These are phyloP conservation scores for Sphinx pinastri DNA, from an alignment of 2,888 invertebrate species.

Conservation along the genomic window DNA sequence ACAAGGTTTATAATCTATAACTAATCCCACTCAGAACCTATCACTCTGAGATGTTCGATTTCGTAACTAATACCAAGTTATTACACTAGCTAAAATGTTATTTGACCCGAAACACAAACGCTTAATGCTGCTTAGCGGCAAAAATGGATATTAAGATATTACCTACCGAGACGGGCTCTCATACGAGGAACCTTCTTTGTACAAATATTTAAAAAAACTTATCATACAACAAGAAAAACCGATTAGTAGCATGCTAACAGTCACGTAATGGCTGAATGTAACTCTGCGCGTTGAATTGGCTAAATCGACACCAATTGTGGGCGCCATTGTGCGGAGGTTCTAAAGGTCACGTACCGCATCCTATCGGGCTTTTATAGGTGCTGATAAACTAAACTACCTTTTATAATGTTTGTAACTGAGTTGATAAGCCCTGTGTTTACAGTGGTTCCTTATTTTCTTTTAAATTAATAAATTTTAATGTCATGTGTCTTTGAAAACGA, in stretches of 20 bases:
- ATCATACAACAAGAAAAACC: too few species aligned
- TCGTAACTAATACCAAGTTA: too few species aligned
- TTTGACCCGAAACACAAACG: too few species aligned
- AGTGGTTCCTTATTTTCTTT: background rate
- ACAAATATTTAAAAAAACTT: too few species aligned
- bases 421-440: background rate
- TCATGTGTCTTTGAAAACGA: too few species aligned
- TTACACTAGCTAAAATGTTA: too few species aligned
- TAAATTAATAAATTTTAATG: too few species aligned
- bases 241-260: background rate
- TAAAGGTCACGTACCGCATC: background rate
- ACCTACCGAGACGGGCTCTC: too few species aligned
- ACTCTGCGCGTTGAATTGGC: slow-evolving; percentile 26
- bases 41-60: too few species aligned
- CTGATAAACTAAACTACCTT: background rate
- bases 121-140: too few species aligned
- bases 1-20: background rate
- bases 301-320: slow-evolving; percentile 24
- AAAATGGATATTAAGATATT: too few species aligned
- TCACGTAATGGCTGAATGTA: background rate
- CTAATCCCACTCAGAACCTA: background rate
- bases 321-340: background rate
- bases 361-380: background rate
- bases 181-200: too few species aligned
- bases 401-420: background rate